Base-by-base conservation (phyloP, 2,888 invertebrate genomes). In the Tortrix viridana region DNA sequence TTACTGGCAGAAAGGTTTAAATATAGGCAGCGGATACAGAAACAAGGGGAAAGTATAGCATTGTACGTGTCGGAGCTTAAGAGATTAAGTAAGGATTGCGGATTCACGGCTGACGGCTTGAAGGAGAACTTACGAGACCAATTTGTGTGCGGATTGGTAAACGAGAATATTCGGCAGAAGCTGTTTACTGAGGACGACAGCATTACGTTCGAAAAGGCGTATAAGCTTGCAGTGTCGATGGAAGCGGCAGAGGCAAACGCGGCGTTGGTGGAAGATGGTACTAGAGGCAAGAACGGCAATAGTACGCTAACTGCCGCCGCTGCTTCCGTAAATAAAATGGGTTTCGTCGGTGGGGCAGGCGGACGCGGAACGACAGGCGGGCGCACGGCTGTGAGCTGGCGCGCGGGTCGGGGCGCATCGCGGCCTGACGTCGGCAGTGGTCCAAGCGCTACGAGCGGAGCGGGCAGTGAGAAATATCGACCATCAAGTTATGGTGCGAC, bases 1-100 rank as follows among this genome's bases (percentile, higher is more conserved):
- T 1, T 23, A 14, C 23, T 48, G 48, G 48, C 48, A 5, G 48
- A 48, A 9, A 14, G 48, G 5, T 48, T 48, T 48, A 48, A 48
- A 48, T 48, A 44, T 44, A 44, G 19, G 18, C 44, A 44, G 19
- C 18, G 44, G 44, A 19, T 19, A 44, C 44, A 44, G 6, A 44
- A 44, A 18, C 44, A 44, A 19, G 44, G 44, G 1, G 44, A 44
- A 44, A 19, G 44, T 44, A 7, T 44, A 44, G 44, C 44, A 2
- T 7, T 19, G 6, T 44, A 44, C 5, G 44, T 44, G 4, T 44
- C 44, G 19, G 5, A 44, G 9, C 44, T 44, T 1, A 44, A 44
- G 6, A 44, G 12, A 7, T 12, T 44, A 18, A 44, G 44, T 44
- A 44, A 44, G 19, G 6, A 44, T 19, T 44, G 44, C n/a, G 18